Evolutionary conservation across 2,113 vertebrate genomes (phyloP).

Genomic region (Oncorhynchus nerka): DNA sequence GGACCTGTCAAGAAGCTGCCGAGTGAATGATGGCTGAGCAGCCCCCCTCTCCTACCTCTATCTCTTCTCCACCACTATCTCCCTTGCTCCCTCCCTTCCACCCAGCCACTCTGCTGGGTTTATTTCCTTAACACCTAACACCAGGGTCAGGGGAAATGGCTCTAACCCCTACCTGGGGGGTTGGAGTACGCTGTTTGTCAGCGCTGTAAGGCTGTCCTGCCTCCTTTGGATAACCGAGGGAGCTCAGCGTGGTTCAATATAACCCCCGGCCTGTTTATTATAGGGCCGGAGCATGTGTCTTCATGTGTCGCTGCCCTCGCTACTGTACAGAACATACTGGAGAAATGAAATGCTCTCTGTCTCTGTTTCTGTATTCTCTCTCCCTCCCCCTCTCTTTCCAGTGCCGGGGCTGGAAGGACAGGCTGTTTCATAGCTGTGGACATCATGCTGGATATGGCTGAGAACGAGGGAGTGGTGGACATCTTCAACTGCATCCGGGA

Average conservation of each 20-base stretch:
- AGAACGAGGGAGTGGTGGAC: slow-evolving; percentile 96
- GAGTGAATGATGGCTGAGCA: slow-evolving; percentile 49
- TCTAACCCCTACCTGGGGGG: background rate
- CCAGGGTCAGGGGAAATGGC: slow-evolving; percentile 25
- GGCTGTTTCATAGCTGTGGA: slow-evolving; percentile 97
- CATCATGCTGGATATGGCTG: slow-evolving; percentile 98
- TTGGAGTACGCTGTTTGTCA: background rate
- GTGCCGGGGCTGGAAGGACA: slow-evolving; percentile 91
- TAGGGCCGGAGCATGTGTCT: background rate
- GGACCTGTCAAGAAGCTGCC: slow-evolving; percentile 43
- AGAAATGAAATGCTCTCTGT: background rate
- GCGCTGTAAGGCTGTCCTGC: background rate
- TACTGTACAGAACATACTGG: background rate
- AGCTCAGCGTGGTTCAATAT: background rate
- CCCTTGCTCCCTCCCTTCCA: slow-evolving; percentile 32
- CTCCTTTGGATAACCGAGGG: background rate
- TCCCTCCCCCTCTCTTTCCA: slow-evolving; percentile 41
- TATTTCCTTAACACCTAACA: slow-evolving; percentile 51
- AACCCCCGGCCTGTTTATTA: background rate
- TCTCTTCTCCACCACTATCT: slow-evolving; percentile 25
- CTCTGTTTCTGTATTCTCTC: background rate
- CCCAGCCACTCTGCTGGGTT: slow-evolving; percentile 26
- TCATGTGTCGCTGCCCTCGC: too few species aligned
- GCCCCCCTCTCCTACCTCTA: slow-evolving; percentile 17
- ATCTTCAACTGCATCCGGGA: slow-evolving; percentile 98